phyloP scores from a whole-genome alignment of 1,140 invertebrate genomes.

The Ooceraea biroi region DNA sequence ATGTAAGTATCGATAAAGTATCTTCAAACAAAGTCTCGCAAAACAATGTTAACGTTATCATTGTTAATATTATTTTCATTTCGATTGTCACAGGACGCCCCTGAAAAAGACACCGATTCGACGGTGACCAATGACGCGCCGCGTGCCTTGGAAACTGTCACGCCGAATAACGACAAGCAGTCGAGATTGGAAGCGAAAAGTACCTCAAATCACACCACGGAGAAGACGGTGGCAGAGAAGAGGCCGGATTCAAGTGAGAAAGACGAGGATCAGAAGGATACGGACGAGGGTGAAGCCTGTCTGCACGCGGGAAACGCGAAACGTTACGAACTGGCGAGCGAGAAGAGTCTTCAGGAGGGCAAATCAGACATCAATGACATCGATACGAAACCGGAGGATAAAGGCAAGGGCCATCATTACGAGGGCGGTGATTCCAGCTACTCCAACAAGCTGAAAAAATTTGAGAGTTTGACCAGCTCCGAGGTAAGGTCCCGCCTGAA shows the following conservation, averaged over 20 bases:
- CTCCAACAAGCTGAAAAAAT: slow-evolving; percentile 85
- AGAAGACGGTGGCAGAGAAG: slow-evolving; percentile 57
- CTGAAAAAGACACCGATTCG: slow-evolving; percentile 80
- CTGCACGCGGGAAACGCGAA: slow-evolving; percentile 10
- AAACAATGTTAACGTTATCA: neutral
- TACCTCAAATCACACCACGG: slow-evolving; percentile 54
- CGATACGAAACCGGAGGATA: slow-evolving; percentile 26
- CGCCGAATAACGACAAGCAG: slow-evolving; percentile 79
- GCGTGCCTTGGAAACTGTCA: slow-evolving; percentile 25
- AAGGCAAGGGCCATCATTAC: slow-evolving; percentile 36
- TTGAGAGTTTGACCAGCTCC: slow-evolving; percentile 81
- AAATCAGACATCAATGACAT: neutral
- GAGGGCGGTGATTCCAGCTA: slow-evolving; percentile 78
- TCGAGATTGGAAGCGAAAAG: slow-evolving; percentile 62
- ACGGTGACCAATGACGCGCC: slow-evolving; percentile 58
- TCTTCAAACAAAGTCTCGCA: no score
- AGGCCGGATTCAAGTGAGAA: slow-evolving; percentile 77
- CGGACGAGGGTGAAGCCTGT: slow-evolving; percentile 30
- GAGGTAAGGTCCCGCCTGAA: slow-evolving; percentile 85
- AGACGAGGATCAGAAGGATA: slow-evolving; percentile 73
- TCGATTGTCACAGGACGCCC: slow-evolving; percentile 71
- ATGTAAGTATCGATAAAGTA: slow-evolving; percentile 73
- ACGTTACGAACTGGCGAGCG: slow-evolving; percentile 7
- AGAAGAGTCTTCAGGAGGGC: slow-evolving; percentile 21
- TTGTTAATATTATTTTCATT: neutral